phyloP scores from a whole-genome alignment of 2,797 vertebrate genomes.

The Dermochelys coriacea region DNA sequence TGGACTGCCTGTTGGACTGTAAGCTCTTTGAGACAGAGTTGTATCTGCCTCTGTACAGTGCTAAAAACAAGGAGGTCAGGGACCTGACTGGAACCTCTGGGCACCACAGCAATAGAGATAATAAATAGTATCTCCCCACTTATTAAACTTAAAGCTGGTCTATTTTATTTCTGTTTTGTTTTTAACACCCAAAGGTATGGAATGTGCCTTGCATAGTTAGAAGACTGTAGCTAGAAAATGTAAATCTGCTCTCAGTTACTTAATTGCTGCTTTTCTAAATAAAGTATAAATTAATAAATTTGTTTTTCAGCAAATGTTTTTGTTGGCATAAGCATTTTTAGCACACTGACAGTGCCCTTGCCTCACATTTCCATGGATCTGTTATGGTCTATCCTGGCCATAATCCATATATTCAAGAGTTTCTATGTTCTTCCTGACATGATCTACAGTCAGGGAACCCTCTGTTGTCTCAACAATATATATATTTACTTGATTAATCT shows the following conservation, averaged over 20 bases:
- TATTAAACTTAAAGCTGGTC: neutral
- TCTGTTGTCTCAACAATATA: constrained; percentile 6
- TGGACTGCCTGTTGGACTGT: neutral
- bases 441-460: neutral
- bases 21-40: neutral
- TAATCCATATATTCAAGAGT: neutral
- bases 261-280: too few species aligned
- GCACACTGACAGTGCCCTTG: neutral
- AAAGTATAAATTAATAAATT: too few species aligned
- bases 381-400: neutral
- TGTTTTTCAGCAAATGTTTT: neutral
- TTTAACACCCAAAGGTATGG: neutral
- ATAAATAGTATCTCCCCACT: neutral
- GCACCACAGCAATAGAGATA: neutral
- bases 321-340: neutral
- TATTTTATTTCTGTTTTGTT: neutral
- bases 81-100: constrained; percentile 9
- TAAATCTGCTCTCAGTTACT: neutral
- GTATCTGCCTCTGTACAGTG: neutral
- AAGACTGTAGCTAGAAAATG: neutral
- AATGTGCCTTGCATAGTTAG: neutral
- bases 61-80: constrained; percentile 7
- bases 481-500: constrained; percentile 67
- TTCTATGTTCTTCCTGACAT: constrained; percentile 15
- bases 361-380: neutral